These are phyloP conservation scores for Falco cherrug DNA, from an alignment of 2,797 vertebrate species.

Conservation along the genomic window DNA sequence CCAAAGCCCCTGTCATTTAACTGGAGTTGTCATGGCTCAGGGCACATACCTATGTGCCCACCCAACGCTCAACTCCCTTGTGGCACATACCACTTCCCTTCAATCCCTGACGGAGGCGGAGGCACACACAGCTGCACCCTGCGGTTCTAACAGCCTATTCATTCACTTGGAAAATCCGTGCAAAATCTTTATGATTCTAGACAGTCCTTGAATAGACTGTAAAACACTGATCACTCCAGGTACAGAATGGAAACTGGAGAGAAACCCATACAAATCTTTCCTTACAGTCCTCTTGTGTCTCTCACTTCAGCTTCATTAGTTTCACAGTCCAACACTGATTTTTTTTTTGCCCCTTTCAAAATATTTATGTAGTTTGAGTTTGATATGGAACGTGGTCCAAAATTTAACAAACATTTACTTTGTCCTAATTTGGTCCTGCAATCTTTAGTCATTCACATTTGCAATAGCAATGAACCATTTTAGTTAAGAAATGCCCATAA, in stretches of 20 bases:
- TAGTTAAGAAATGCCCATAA: neutral
- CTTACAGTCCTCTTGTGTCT: neutral
- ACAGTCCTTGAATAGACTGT: rapidly evolving
- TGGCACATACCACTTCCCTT: neutral
- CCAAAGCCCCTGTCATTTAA: rapidly evolving
- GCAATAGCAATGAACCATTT: neutral
- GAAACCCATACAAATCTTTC: neutral
- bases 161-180: neutral
- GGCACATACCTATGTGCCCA: rapidly evolving
- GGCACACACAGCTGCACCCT: neutral
- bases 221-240: neutral
- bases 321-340: neutral
- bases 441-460: neutral
- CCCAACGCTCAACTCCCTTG: neutral
- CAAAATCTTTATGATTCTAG: neutral
- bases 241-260: neutral
- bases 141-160: neutral
- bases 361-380: neutral
- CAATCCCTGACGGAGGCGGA: neutral
- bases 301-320: neutral
- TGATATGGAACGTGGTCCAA: rapidly evolving
- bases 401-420: neutral
- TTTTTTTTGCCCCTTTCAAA: neutral
- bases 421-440: neutral
- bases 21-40: neutral